Conservation (phyloP, 37 sponge, comb jelly and placozoan species). For the Cladorhizidae sp. region DNA sequence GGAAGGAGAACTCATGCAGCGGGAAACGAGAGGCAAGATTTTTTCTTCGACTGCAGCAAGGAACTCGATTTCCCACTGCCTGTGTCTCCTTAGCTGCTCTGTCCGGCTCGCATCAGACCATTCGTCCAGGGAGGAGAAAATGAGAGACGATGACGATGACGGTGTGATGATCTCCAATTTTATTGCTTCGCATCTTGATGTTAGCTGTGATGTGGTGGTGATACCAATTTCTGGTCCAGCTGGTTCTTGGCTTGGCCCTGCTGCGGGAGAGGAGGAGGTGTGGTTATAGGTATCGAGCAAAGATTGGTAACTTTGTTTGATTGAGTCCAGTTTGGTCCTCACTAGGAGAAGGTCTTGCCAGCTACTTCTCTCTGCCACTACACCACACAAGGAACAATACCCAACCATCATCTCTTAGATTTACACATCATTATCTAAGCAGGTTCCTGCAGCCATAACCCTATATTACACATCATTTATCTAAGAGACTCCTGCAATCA, state of each 20-base stretch:
- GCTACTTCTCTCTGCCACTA: constrained; percentile 21
- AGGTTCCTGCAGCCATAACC: no score
- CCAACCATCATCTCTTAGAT: no score
- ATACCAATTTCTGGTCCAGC: background rate
- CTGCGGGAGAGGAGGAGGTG: no score
- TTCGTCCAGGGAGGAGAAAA: no score
- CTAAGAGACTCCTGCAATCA: no score
- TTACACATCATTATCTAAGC: no score
- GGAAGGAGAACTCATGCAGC: background rate
- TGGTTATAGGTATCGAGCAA: background rate
- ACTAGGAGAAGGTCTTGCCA: constrained; percentile 30
- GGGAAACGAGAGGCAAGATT: background rate
- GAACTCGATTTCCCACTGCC: background rate
- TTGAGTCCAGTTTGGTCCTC: constrained; percentile 11
- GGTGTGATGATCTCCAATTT: no score
- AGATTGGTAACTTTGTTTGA: background rate
- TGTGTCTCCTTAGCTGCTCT: background rate
- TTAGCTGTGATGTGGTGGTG: background rate
- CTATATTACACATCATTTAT: no score
- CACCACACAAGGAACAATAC: background rate
- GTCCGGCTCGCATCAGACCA: no score
- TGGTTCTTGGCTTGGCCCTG: no score
- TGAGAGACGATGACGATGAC: no score
- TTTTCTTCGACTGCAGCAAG: background rate
- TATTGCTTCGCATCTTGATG: background rate